Evolutionary conservation across 2,888 invertebrate genomes (phyloP).

Genomic region (Elysia crispata): DNA sequence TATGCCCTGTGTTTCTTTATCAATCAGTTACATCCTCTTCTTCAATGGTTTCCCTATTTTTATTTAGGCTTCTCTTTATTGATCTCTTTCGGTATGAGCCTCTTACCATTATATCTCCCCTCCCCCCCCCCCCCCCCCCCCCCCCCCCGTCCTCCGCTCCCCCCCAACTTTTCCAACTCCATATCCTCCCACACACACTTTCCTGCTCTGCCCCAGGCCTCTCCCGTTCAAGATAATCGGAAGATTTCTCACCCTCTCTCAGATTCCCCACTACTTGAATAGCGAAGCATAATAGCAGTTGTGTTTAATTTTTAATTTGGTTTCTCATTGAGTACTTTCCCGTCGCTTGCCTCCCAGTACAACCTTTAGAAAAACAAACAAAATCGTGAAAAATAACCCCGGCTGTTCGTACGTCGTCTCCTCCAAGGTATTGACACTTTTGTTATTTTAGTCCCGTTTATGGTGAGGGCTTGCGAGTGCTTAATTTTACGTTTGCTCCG

Average conservation of each 20-base stretch:
- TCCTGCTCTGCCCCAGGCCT: neutral
- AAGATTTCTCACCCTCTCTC: no score
- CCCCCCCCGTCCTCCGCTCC: neutral
- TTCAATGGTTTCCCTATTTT: neutral
- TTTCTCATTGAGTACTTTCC: neutral
- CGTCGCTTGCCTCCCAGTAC: neutral
- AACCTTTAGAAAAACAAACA: no score
- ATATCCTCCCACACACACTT: neutral
- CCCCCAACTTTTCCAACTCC: neutral
- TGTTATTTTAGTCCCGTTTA: no score
- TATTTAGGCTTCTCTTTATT: neutral
- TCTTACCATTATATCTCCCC: neutral
- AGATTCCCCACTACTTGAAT: neutral
- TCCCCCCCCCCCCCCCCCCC: neutral
- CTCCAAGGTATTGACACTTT: no score
- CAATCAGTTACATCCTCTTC: neutral
- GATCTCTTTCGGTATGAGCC: neutral
- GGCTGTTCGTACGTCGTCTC: no score
- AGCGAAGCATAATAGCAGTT: slow-evolving; percentile 22
- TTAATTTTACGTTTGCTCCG: no score
- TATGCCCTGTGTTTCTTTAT: neutral
- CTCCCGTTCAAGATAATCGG: neutral
- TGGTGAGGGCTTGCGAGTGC: no score
- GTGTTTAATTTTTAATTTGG: neutral
- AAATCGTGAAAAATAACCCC: no score